Conservation (phyloP, 1,140 invertebrate species). For the Trigoniulus corallinus region DNA sequence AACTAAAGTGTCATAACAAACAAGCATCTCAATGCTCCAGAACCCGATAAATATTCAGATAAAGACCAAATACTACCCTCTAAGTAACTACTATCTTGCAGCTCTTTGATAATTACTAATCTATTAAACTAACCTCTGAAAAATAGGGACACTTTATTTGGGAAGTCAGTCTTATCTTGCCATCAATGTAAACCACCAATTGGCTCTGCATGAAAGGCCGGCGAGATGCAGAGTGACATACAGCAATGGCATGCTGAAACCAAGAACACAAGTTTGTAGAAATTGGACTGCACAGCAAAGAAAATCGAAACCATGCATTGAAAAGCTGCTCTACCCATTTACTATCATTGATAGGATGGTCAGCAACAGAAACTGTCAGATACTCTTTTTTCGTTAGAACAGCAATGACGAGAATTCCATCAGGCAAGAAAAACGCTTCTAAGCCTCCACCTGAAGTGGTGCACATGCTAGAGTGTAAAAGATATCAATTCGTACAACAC, state of each 20-base stretch:
- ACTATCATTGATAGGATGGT: conserved; percentile 33
- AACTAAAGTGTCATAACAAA: no score
- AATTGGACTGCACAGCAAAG: background rate
- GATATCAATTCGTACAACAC: no score
- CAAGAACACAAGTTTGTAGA: background rate
- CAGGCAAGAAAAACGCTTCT: conserved; percentile 39
- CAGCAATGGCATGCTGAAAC: conserved; percentile 37
- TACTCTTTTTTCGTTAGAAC: conserved; percentile 39
- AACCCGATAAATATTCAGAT: no score
- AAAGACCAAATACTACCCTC: no score
- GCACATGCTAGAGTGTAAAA: conserved; percentile 35
- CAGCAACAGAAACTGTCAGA: conserved; percentile 32
- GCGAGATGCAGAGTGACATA: conserved; percentile 36
- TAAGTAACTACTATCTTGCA: conserved; percentile 2
- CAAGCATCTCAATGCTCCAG: no score
- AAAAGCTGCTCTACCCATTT: conserved; percentile 31
- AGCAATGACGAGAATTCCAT: conserved; percentile 36
- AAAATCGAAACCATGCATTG: background rate
- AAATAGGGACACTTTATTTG: conserved; percentile 39
- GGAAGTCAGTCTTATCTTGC: conserved; percentile 32
- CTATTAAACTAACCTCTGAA: conserved; percentile 30
- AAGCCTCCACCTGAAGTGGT: conserved; percentile 36
- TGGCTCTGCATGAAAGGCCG: conserved; percentile 43
- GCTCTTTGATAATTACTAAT: conserved; percentile 2
- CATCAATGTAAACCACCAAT: conserved; percentile 41